Evolutionary conservation across 2,113 vertebrate species (phyloP), one percentile per base, ranked within the genome.

Genomic region (Syngnathoides biaculeatus): DNA sequence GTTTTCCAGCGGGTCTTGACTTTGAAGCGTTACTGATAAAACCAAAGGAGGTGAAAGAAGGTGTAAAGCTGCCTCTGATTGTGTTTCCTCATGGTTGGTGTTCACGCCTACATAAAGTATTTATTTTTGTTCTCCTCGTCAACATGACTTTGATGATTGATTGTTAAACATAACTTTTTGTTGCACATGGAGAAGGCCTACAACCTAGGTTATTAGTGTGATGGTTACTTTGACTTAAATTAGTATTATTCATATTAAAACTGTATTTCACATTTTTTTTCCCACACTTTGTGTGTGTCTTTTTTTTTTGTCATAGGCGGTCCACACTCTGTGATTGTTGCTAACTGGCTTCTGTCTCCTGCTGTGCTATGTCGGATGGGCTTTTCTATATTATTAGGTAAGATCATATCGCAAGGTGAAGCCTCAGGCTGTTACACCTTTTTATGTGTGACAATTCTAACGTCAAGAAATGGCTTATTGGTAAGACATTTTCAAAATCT

Each of bases 1-100:
- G 20, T 74, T 38, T 80, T 80, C 0, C 74, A 99, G 97, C 77
- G 72, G 95, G 89, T 45, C 90, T 98, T 73, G 91, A 95, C 78
- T 98, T 96, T 8, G 96, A 98, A 87, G 94, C 90, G 42, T 89
- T 99, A 74, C 86, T 99, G 55, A 82, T 99, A 73, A 93, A 90
- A 85, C 97, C 97, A 47, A 92, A 86, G 1, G 67, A 91, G 30
- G 45, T 79, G 22, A 75, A 88, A 1, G 65, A 90, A 30, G 86
- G 88, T 47, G 82, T 79, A 65, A 95, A 93, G 65, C 81, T 92
- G 24, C 95, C 97, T 20, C 86, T 99, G 71, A 84, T 99, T 0
- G 94, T 96, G 70, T 91, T 78, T 76, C 96, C 95, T 63, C 97
- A 99, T 43, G 97, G 97, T 98, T 80, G 62, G 93, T 89, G 14